A percentile compares a stretch with the other conserved stretches of the same genome.
Evolutionary conservation across 1,140 invertebrate genomes (phyloP).

Genomic region (Lepidotrigona ventralis): DNA sequence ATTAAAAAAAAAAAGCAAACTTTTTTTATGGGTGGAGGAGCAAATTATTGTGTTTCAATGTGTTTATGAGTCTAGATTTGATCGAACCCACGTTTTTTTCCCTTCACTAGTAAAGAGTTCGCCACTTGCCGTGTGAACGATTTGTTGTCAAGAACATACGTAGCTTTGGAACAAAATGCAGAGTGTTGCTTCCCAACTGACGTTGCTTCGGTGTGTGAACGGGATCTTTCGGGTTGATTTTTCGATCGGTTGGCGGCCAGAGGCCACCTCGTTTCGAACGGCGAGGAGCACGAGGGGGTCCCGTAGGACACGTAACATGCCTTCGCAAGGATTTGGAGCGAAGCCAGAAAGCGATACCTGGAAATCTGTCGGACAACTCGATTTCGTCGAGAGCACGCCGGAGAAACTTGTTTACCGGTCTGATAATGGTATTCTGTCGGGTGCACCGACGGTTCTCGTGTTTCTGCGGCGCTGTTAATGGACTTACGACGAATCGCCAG

Average conservation of each 20-base stretch:
- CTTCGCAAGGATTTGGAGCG: constrained; percentile 56
- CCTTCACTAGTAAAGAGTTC: too few relatives aligned
- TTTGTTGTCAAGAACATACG: too few relatives aligned
- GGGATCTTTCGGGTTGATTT: not conserved
- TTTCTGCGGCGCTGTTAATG: constrained; percentile 64
- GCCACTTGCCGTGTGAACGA: too few relatives aligned
- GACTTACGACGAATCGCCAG: constrained; percentile 66
- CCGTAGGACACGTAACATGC: constrained; percentile 4
- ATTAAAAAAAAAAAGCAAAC: too few relatives aligned
- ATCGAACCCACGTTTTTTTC: too few relatives aligned
- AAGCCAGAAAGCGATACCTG: constrained; percentile 64
- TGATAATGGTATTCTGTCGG: constrained; percentile 65
- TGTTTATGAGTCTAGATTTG: too few relatives aligned
- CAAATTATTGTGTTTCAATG: too few relatives aligned
- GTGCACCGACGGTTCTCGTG: constrained; percentile 59
- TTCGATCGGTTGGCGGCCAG: constrained; percentile 1
- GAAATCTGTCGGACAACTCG: constrained; percentile 65
- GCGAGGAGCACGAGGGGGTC: not conserved
- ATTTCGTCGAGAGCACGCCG: constrained; percentile 53
- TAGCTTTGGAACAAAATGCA: too few relatives aligned
- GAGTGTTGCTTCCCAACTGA: too few relatives aligned
- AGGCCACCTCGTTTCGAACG: not conserved
- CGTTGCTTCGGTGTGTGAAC: too few relatives aligned
- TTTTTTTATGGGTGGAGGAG: too few relatives aligned
- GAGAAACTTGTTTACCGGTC: constrained; percentile 64